phyloP scores from a whole-genome alignment of 2,888 invertebrate genomes.

The Candidula unifasciata region DNA sequence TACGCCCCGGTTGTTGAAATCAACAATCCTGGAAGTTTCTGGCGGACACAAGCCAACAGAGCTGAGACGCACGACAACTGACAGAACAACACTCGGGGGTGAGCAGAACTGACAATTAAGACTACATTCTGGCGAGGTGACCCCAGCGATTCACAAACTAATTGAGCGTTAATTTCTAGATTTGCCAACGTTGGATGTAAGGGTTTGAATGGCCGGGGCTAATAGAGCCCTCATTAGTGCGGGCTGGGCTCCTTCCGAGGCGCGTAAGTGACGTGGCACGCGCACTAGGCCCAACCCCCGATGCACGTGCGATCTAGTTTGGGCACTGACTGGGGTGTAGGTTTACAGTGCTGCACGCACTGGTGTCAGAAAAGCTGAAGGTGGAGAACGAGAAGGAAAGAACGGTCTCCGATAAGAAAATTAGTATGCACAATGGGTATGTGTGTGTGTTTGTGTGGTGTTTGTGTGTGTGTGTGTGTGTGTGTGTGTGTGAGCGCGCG shows the following conservation, averaged over 20 bases:
- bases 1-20: constrained; percentile 8
- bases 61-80: neutral
- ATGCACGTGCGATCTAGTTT: constrained; percentile 22
- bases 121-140: neutral
- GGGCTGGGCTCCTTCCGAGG: neutral
- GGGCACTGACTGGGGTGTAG: neutral
- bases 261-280: constrained; percentile 34
- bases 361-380: neutral
- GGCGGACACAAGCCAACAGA: neutral
- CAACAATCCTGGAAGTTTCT: constrained; percentile 24
- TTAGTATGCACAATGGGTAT: no score
- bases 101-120: constrained; percentile 44
- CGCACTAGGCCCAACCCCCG: neutral
- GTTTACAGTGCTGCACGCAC: neutral
- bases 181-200: constrained; percentile 9
- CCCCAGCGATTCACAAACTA: constrained; percentile 32
- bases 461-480: no score
- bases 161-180: constrained; percentile 48
- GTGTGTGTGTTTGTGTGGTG: no score
- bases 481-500: no score
- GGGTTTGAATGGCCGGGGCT: constrained; percentile 4
- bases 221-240: constrained; percentile 41
- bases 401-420: neutral
- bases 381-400: neutral
- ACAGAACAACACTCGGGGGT: constrained; percentile 22